These are phyloP conservation scores for Tapirus indicus DNA, from an alignment of 2,797 vertebrate genomes.

Conservation along the genomic window DNA sequence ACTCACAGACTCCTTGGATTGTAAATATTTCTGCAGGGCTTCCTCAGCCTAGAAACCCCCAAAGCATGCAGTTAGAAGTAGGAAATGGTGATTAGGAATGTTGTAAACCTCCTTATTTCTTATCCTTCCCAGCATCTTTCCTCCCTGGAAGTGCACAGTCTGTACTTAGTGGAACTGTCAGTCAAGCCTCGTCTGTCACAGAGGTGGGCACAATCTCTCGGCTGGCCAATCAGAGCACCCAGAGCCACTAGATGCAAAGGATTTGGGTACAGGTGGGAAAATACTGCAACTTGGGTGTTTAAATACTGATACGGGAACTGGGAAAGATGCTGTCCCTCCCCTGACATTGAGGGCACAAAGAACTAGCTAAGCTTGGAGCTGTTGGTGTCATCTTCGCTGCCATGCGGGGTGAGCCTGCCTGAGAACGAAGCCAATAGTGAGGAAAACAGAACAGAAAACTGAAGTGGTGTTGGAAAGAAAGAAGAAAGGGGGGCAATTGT, in stretches of 20 bases:
- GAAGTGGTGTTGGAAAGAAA: neutral
- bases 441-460: neutral
- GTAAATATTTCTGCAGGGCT: slow-evolving; percentile 75
- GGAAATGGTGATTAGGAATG: neutral
- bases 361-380: neutral
- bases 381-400: neutral
- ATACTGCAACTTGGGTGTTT: neutral
- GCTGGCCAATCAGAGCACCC: neutral
- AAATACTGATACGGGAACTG: neutral
- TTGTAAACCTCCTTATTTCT: neutral
- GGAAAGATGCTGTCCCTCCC: neutral
- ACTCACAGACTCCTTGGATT: slow-evolving; percentile 12
- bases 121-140: neutral
- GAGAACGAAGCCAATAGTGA: neutral
- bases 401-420: neutral
- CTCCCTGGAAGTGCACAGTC: neutral
- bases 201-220: neutral
- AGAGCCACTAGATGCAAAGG: neutral
- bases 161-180: neutral
- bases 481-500: neutral
- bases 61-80: neutral
- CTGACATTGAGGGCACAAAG: neutral
- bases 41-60: slow-evolving; percentile 65
- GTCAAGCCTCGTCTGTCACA: neutral
- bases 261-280: neutral